Evolutionary conservation across 2,888 invertebrate genomes (phyloP), one percentile per base, ranked within the genome.

Genomic region (Phymatocera aterrima): DNA sequence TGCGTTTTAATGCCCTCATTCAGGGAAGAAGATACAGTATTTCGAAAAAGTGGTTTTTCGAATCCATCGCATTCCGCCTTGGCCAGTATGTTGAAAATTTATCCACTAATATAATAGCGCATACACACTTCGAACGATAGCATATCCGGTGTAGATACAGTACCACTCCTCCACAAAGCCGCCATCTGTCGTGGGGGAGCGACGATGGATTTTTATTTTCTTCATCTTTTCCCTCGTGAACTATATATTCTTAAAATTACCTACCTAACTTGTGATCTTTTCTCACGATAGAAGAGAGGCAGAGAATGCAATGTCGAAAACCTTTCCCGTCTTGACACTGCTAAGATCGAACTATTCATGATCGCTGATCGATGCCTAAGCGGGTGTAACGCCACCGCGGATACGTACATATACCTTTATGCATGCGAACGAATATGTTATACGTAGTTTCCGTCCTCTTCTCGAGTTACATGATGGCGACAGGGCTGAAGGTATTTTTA

Each of bases 301-400:
- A n/a, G n/a, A n/a, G 31, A 37, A 70, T 72, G 21, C 12, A 10
- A 57, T 79, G 64, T 37, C 21, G 70, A 70, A 72, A 61, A 77
- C 77, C 70, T 77, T 68, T 77, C 54, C 28, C 43, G 0, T 46
- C 68, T 24, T 68, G 68, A 68, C 68, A 46, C 24, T 46, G 28
- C 24, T n/a, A 68, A 43, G 68, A 68, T 68, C 46, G 68, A 68
- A 68, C 68, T 28, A 68, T 68, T 28, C 43, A 43, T 46, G 68
- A 68, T 68, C 43, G 68, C 15, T 68, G 40, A 68, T 68, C 46
- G 46, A 68, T 68, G 43, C 68, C 46, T 68, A 68, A 68, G 43
- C 68, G 46, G 46, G 28, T 68, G 46, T 68, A 46, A 46, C 43
- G 28, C 28, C 37, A 10, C 34, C 37, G 3, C 21, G 1, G 37